These are phyloP conservation scores for Nesometra sesokonis DNA, from an alignment of 35 echinoderm and acorn worm species.

Conservation along the genomic window DNA sequence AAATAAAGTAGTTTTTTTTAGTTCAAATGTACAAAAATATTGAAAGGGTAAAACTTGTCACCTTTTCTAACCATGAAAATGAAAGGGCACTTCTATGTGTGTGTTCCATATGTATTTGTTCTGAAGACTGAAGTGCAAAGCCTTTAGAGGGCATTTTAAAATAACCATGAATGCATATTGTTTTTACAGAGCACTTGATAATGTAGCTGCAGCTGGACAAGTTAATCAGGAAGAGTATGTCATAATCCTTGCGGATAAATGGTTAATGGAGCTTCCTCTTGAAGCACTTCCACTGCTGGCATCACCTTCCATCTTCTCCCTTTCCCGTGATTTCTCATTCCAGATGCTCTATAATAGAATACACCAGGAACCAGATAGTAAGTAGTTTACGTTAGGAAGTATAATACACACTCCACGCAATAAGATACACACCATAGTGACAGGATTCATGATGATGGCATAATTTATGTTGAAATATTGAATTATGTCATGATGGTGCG, in stretches of 20 bases:
- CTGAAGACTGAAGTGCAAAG: no score
- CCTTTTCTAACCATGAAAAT: not conserved
- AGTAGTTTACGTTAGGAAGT: not conserved
- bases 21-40: no score
- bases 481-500: no score
- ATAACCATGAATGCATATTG: no score
- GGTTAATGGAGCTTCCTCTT: conserved; percentile 89
- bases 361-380: conserved; percentile 85
- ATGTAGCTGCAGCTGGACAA: conserved; percentile 3
- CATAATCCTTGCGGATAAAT: conserved; percentile 76
- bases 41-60: no score
- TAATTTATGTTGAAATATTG: no score
- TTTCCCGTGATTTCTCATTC: conserved; percentile 86
- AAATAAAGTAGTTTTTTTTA: no score
- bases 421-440: no score
- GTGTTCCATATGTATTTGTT: no score
- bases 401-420: not conserved
- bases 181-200: conserved; percentile 30
- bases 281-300: conserved; percentile 76
- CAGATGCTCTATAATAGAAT: conserved; percentile 87
- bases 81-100: not conserved
- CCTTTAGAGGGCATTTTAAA: no score
- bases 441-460: no score
- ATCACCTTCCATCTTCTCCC: conserved; percentile 48
- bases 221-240: conserved; percentile 57